These are phyloP conservation scores for Trichomycterus rosablanca DNA, from an alignment of 2,113 vertebrate species.

Conservation along the genomic window DNA sequence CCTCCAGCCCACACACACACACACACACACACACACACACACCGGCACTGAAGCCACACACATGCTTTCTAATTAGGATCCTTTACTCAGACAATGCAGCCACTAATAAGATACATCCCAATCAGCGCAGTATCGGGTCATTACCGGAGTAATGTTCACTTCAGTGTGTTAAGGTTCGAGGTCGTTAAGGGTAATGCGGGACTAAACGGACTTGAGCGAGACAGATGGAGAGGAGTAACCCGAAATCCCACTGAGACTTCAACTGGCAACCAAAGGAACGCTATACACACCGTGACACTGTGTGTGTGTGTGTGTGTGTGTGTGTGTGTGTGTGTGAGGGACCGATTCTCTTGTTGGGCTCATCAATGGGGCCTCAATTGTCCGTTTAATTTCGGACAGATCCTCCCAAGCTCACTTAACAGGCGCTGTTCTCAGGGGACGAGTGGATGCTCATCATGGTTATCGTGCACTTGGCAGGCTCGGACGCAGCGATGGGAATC, in stretches of 20 bases:
- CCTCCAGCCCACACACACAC: slow-evolving; percentile 21
- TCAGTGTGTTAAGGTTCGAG: slow-evolving; percentile 30
- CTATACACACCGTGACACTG: slow-evolving; percentile 12
- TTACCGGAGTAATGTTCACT: slow-evolving; percentile 36
- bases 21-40: slow-evolving; percentile 38
- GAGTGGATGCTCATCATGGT: background rate
- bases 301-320: background rate
- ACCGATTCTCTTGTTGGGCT: no score
- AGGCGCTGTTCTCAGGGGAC: background rate
- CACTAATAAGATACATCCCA: slow-evolving; percentile 38
- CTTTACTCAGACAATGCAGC: slow-evolving; percentile 29
- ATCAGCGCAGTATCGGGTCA: slow-evolving; percentile 30
- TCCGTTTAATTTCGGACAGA: background rate
- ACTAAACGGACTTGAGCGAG: slow-evolving; percentile 31
- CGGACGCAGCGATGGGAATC: background rate
- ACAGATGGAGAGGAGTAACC: slow-evolving; percentile 46
- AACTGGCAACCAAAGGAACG: slow-evolving; percentile 38
- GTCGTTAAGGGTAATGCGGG: slow-evolving; percentile 33
- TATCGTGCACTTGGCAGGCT: background rate
- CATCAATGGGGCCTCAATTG: background rate
- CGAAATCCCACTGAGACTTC: slow-evolving; percentile 29
- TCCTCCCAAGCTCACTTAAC: background rate
- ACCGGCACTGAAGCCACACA: slow-evolving; percentile 29
- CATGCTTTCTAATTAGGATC: slow-evolving; percentile 46
- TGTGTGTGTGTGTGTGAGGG: background rate